phyloP scores from a whole-genome alignment of 2,888 invertebrate species.

The Callyntrura sp. region DNA sequence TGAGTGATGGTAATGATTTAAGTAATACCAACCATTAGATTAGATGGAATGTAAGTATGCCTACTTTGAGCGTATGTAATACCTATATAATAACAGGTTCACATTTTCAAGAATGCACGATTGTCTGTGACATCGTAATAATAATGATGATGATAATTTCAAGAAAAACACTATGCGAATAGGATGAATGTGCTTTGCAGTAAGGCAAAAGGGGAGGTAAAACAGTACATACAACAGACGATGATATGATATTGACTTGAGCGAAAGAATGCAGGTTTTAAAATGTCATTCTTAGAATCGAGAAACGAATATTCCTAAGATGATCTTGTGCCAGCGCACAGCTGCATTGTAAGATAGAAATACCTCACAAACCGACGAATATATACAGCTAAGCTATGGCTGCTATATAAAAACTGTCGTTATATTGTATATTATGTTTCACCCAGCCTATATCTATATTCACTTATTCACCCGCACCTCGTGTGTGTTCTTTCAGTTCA shows the following conservation, averaged over 20 bases:
- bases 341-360: constrained; percentile 22
- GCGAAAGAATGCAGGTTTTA: constrained; percentile 15
- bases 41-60: too few relatives aligned
- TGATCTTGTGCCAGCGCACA: not conserved
- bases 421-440: not conserved
- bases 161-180: not conserved
- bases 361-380: too few relatives aligned
- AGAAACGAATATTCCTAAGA: constrained; percentile 28
- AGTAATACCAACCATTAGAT: not conserved
- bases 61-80: too few relatives aligned
- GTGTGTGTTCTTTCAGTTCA: not conserved
- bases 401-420: constrained; percentile 29
- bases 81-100: too few relatives aligned
- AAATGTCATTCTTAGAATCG: constrained; percentile 52
- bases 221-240: not conserved
- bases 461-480: constrained; percentile 6
- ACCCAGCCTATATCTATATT: not conserved
- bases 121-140: too few relatives aligned
- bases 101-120: not conserved
- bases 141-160: not conserved
- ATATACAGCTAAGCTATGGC: constrained; percentile 36
- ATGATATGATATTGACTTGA: not conserved
- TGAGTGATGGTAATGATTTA: constrained; percentile 1
- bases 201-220: constrained; percentile 26
- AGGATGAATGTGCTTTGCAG: not conserved